Evolutionary conservation across 2,113 vertebrate genomes (phyloP).

Genomic region (Felis chaus): DNA sequence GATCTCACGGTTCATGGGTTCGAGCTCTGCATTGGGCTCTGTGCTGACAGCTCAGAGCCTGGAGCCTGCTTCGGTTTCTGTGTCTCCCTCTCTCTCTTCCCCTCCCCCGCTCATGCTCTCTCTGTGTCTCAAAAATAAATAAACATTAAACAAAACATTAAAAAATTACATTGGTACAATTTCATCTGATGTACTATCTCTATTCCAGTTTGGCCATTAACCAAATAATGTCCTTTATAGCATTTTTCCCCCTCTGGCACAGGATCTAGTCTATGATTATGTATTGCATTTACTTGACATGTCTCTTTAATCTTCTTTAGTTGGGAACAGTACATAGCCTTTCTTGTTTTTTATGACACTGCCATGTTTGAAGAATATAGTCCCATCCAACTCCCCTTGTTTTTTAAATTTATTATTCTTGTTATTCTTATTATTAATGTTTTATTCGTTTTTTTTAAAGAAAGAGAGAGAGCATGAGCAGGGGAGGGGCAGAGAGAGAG

Average conservation of each 20-base stretch:
- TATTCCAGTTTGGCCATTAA: background rate
- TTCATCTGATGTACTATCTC: background rate
- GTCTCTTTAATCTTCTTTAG: background rate
- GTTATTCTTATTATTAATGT: background rate
- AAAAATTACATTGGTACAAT: background rate
- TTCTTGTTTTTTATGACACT: slow-evolving; percentile 40
- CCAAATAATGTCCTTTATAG: background rate
- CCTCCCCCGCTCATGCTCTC: too few relatives aligned
- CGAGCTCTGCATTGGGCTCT: too few relatives aligned
- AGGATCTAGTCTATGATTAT: background rate
- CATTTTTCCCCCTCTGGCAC: background rate
- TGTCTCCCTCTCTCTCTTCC: too few relatives aligned
- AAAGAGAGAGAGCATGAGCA: background rate
- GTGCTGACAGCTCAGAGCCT: too few relatives aligned
- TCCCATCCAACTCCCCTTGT: background rate
- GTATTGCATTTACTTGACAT: background rate
- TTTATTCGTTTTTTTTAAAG: background rate
- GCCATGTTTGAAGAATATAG: slow-evolving; percentile 36
- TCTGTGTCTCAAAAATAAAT: too few relatives aligned
- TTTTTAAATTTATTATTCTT: background rate
- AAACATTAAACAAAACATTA: too few relatives aligned
- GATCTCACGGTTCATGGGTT: too few relatives aligned
- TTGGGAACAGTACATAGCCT: background rate
- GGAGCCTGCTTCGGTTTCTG: too few relatives aligned
- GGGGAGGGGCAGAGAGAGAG: background rate